phyloP scores from a whole-genome alignment of 2,113 vertebrate species.

The Globicephala melas region DNA sequence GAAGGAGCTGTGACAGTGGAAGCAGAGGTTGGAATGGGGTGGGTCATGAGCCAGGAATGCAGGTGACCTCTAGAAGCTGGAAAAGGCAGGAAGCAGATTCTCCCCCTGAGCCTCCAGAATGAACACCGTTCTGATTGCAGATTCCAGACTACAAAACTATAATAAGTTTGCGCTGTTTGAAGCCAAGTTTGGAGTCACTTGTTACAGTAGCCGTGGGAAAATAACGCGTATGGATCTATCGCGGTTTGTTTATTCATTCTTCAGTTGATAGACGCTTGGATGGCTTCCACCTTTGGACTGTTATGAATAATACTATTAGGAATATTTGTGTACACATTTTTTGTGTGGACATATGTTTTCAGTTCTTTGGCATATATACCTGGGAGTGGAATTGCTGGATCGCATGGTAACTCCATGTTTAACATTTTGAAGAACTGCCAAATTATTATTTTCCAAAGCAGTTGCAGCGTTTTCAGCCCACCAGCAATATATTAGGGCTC shows the following conservation, averaged over 20 bases:
- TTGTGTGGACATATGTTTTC: background rate
- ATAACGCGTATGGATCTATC: accelerated
- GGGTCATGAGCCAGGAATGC: background rate
- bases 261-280: background rate
- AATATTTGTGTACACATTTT: background rate
- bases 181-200: background rate
- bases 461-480: background rate
- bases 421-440: background rate
- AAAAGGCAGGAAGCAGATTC: background rate
- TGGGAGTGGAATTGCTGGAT: background rate
- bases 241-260: background rate
- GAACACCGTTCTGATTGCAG: background rate
- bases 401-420: background rate
- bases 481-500: background rate
- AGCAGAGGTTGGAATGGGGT: background rate
- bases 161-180: too few species aligned
- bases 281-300: background rate
- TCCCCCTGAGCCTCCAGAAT: background rate
- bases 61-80: background rate
- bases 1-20: background rate
- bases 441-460: background rate
- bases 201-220: background rate
- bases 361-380: background rate
- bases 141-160: background rate
- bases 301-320: background rate